Evolutionary conservation across 2,113 vertebrate genomes (phyloP).

Genomic region (Cryptoleucopteryx plumbea): DNA sequence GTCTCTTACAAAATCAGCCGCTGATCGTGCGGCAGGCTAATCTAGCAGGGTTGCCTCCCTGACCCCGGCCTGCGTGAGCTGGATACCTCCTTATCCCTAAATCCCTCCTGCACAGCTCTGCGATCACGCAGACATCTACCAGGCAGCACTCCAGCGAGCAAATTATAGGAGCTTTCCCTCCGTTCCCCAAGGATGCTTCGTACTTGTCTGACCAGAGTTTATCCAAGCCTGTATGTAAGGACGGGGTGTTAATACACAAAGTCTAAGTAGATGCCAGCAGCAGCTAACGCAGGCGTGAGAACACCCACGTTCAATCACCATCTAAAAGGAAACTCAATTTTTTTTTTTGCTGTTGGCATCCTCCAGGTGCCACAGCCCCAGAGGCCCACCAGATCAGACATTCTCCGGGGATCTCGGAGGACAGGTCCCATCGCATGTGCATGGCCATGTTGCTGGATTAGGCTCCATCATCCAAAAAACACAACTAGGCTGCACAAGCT

Average conservation of each 20-base stretch:
- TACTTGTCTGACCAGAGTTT: neutral
- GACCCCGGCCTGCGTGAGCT: neutral
- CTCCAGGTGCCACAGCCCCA: neutral
- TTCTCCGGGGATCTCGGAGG: accelerated
- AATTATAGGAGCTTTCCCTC: neutral
- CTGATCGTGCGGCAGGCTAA: neutral
- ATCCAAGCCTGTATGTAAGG: neutral
- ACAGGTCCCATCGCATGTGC: accelerated
- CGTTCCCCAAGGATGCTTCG: accelerated
- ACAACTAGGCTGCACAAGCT: neutral
- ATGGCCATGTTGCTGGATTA: accelerated
- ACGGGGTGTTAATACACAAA: accelerated
- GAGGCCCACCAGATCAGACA: neutral
- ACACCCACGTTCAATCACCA: neutral
- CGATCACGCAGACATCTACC: accelerated
- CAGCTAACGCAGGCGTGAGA: accelerated
- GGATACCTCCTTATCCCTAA: neutral
- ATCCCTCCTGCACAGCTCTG: neutral
- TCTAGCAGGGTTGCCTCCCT: neutral
- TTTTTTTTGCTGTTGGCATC: too few relatives aligned
- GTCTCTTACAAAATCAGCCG: neutral
- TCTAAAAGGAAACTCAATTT: neutral
- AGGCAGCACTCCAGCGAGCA: neutral
- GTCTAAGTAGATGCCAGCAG: neutral
- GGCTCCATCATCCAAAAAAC: neutral